Evolutionary conservation across 2,113 vertebrate species (phyloP).

Genomic region (Grallaria varia): DNA sequence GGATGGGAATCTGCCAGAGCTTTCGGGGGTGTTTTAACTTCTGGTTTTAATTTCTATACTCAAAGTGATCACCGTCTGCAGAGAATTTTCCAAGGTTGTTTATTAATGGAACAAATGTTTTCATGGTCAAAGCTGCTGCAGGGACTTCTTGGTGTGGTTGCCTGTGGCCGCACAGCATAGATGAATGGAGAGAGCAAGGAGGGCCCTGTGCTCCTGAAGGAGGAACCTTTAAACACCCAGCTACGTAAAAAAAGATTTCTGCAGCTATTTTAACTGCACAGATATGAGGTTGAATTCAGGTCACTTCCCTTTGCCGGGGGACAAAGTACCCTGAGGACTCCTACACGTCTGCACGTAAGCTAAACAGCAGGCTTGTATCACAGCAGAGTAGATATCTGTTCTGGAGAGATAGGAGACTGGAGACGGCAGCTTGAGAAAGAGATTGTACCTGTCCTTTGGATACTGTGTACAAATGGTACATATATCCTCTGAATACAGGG

Average conservation of each 20-base stretch:
- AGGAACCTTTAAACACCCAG: background rate
- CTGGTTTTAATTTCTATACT: slow-evolving; percentile 12
- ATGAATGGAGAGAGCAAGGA: background rate
- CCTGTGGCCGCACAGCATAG: accelerated
- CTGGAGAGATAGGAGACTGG: background rate
- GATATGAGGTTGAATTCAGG: background rate
- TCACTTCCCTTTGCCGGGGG: background rate
- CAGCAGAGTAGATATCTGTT: accelerated
- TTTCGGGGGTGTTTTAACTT: background rate
- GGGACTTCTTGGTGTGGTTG: background rate
- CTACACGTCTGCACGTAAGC: background rate
- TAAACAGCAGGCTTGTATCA: background rate
- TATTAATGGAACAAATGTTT: background rate
- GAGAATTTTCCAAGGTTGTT: background rate
- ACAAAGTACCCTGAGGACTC: background rate
- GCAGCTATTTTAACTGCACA: accelerated
- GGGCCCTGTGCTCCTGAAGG: background rate
- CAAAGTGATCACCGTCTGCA: background rate
- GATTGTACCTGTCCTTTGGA: background rate
- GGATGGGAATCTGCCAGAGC: background rate
- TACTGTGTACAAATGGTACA: accelerated
- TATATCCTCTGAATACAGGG: background rate
- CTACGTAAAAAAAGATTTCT: background rate
- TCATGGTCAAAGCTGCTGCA: background rate
- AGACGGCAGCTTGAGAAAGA: background rate